Base-by-base conservation (phyloP, 2,113 vertebrate genomes). In the Nibea albiflora region DNA sequence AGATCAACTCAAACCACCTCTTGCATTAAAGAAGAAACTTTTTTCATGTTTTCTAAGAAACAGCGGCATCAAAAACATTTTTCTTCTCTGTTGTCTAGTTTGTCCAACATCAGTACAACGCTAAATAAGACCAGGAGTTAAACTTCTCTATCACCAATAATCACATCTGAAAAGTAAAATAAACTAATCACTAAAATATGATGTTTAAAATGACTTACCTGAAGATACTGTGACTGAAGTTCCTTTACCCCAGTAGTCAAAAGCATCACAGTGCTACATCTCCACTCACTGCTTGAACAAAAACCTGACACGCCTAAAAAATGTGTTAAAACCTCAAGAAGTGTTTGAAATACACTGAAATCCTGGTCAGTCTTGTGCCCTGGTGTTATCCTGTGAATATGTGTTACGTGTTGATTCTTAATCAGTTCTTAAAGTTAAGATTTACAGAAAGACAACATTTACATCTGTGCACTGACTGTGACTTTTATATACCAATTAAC, bases 131-230 rank as follows among this genome's bases (percentile, higher is more conserved):
- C 10, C 10, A 5, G 1, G 0, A 79, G 14, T 14, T 54, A 15
- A 62, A 74, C 14, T 31, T 35, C 14, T 52, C 4, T 9, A 60
- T 5, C 31, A 46, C 5, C 11, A 47, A 42, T 2, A 42, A 16
- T 31, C 4, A 64, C 6, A 58, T n/a, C 24, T 22, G 31, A 58
- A 71, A 22, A 31, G 5, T 12, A 22, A 47, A 76, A 64, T 42
- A 17, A 24, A 47, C 3, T 11, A 28, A 1, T 7, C 2, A 35
- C 0, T 44, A 9, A 20, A 26, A 66, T 57, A 54, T 5, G 3
- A 52, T 28, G 39, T 62, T 28, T n/a, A 76, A 83, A 26, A 52
- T 31, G 58, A 5, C 85, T 88, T 88, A 88, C 86, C 74, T 75
- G 64, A 19, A 15, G 35, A 11, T 14, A 31, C 49, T 10, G 49